phyloP scores from a whole-genome alignment of 2,113 vertebrate species.

The Xiphophorus couchianus region DNA sequence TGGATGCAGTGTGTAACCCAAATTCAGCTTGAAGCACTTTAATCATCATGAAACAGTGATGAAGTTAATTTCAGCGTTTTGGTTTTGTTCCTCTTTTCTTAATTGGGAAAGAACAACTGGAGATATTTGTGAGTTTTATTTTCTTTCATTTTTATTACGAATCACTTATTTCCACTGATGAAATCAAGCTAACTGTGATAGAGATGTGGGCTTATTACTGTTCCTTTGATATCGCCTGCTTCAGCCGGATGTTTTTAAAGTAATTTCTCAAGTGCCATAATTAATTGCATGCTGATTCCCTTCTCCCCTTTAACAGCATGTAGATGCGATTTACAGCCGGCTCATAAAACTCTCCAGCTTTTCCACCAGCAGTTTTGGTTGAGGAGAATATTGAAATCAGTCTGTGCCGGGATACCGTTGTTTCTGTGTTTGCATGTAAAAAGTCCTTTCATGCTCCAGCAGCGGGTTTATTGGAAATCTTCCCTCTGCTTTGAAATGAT shows the following conservation, averaged over 20 bases:
- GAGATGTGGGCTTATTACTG: neutral
- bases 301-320: conserved; percentile 18
- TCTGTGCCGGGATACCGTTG: neutral
- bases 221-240: neutral
- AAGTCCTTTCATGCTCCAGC: conserved; percentile 13
- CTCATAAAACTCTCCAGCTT: conserved; percentile 8
- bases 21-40: conserved; percentile 71
- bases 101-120: conserved; percentile 37
- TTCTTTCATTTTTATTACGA: neutral
- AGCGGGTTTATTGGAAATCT: neutral
- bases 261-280: neutral
- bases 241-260: neutral
- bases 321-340: conserved; percentile 21
- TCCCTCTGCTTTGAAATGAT: neutral
- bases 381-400: conserved; percentile 19
- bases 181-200: conserved; percentile 10
- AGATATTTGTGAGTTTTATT: conserved; percentile 4
- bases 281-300: neutral
- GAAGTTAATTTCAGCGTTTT: conserved; percentile 33
- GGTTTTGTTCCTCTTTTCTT: neutral
- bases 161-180: neutral
- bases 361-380: conserved; percentile 53
- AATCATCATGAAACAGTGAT: conserved; percentile 45
- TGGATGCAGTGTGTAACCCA: conserved; percentile 22
- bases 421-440: conserved; percentile 1